Percentiles rank a stretch among this genome's conserved stretches.
Conservation (phyloP, 2,113 vertebrate species). For the Ophiodon elongatus region DNA sequence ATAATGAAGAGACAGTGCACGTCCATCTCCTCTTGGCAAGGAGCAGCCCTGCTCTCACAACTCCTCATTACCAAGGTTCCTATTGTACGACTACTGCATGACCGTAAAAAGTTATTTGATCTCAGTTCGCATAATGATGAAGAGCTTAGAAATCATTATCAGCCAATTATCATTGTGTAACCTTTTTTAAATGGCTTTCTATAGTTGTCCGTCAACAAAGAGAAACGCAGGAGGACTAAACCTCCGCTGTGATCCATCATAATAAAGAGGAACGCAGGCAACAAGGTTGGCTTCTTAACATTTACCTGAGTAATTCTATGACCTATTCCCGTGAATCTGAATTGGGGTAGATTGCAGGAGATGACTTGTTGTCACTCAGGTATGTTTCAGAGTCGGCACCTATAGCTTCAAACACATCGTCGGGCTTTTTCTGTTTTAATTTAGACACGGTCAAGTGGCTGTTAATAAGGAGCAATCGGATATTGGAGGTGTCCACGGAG, state of each 20-base stretch:
- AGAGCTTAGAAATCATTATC: neutral
- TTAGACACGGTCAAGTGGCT: conserved; percentile 12
- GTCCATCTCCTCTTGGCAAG: neutral
- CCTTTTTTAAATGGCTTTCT: neutral
- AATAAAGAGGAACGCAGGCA: neutral
- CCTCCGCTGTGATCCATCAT: neutral
- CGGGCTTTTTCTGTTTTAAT: neutral
- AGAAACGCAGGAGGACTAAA: too few relatives aligned
- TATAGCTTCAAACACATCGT: accelerated
- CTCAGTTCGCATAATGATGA: neutral
- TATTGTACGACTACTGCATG: neutral
- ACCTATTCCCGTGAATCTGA: neutral
- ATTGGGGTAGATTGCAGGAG: neutral
- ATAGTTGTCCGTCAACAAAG: neutral
- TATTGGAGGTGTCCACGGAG: conserved; percentile 30
- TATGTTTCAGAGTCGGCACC: neutral
- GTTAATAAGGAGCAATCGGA: conserved; percentile 47
- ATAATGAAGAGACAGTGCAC: neutral
- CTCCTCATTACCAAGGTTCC: neutral
- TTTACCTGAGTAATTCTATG: neutral
- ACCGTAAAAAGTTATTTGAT: conserved; percentile 3
- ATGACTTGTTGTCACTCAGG: neutral
- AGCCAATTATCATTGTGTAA: neutral
- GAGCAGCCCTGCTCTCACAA: neutral
- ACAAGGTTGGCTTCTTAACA: neutral